Evolutionary conservation across 2,888 invertebrate genomes (phyloP).

Genomic region (Mimachlamys varia): DNA sequence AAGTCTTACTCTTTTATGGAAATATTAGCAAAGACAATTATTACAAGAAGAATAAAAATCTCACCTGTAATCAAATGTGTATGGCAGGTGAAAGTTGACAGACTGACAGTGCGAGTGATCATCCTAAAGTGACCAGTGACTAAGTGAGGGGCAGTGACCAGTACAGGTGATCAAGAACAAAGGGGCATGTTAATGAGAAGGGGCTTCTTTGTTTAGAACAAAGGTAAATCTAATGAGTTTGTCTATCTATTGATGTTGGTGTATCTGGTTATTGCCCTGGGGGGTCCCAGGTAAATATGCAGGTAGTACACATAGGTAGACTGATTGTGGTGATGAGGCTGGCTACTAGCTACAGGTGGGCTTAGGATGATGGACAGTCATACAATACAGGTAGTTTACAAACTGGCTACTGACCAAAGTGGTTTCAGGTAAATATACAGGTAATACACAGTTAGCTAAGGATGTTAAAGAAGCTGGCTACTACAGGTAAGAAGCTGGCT

Average conservation of each 20-base stretch:
- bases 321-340: not conserved
- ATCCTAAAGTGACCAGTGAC: slow-evolving; percentile 15
- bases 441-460: not conserved
- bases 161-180: not conserved
- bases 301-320: not conserved
- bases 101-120: not conserved
- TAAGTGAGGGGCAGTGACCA: not conserved
- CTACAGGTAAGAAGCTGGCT: too few relatives aligned
- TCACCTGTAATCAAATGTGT: not conserved
- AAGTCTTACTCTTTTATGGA: not conserved
- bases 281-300: not conserved
- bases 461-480: not conserved
- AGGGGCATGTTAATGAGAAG: not conserved
- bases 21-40: not conserved
- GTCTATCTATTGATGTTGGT: not conserved
- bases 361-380: not conserved
- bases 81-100: slow-evolving; percentile 31
- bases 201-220: not conserved
- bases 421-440: not conserved
- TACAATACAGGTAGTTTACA: not conserved
- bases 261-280: not conserved
- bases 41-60: not conserved
- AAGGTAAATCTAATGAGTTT: not conserved
- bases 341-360: not conserved
- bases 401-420: not conserved